phyloP scores from a whole-genome alignment of 2,888 invertebrate genomes.

The Eucriotettix oculatus region DNA sequence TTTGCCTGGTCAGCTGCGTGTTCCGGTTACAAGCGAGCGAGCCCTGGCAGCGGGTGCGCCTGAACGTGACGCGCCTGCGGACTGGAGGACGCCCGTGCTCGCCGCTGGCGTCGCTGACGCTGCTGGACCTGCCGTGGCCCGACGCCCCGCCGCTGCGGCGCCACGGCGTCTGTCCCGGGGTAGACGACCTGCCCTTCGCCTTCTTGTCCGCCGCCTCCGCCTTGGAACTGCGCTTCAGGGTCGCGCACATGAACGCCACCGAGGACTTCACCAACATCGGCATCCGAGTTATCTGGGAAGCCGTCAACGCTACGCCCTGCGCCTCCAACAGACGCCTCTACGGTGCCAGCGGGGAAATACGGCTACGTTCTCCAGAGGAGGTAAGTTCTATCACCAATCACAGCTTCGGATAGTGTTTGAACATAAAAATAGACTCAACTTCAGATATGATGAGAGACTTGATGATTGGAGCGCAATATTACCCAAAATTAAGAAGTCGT shows the following conservation, averaged over 20 bases:
- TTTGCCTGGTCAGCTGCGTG: constrained; percentile 42
- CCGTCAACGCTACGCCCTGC: constrained; percentile 55
- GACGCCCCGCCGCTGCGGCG: constrained; percentile 37
- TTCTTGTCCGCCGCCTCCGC: constrained; percentile 60
- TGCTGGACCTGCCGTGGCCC: constrained; percentile 61
- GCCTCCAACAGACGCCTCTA: constrained; percentile 48
- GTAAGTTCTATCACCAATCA: constrained; percentile 21
- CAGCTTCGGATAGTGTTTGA: too few species aligned
- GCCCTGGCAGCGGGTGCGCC: constrained; percentile 60
- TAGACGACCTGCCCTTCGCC: constrained; percentile 41
- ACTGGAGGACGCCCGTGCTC: constrained; percentile 33
- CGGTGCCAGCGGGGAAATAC: constrained; percentile 63
- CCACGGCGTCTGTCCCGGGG: constrained; percentile 57
- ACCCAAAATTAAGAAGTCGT: too few species aligned
- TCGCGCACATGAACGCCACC: constrained; percentile 65
- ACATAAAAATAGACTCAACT: too few species aligned
- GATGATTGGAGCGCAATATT: too few species aligned
- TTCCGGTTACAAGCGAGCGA: constrained; percentile 70
- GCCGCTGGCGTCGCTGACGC: constrained; percentile 42
- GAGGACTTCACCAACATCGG: constrained; percentile 74
- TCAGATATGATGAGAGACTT: too few species aligned
- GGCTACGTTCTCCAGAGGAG: constrained; percentile 38
- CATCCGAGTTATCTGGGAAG: constrained; percentile 73
- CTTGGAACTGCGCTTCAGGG: constrained; percentile 66
- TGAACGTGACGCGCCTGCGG: constrained; percentile 57